These are phyloP conservation scores for Corynorhinus townsendii DNA, from an alignment of 2,113 vertebrate genomes.

Conservation along the genomic window DNA sequence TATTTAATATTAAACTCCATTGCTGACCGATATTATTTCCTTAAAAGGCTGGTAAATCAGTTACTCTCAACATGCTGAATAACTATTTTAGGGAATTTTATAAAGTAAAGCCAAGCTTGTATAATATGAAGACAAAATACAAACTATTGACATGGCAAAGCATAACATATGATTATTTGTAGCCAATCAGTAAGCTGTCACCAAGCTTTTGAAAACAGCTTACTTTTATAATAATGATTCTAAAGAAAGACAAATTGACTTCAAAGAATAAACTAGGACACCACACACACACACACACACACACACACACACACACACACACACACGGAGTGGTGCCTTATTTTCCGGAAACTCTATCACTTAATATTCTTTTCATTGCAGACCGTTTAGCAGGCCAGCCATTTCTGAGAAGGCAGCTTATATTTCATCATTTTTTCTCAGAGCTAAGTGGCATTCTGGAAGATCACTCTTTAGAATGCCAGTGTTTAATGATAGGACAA, in stretches of 20 bases:
- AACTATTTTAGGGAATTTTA: not conserved
- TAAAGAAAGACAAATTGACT: constrained; percentile 35
- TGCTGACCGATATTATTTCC: not conserved
- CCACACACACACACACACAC: not conserved
- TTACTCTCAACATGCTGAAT: not conserved
- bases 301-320: not conserved
- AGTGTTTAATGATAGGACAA: constrained; percentile 25
- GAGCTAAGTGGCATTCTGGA: constrained; percentile 50
- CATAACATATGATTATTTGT: not conserved
- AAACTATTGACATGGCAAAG: not conserved
- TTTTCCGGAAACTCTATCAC: constrained; percentile 45
- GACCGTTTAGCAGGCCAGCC: constrained; percentile 11
- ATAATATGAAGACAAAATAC: not conserved
- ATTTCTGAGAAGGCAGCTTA: constrained; percentile 64
- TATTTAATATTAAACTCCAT: not conserved
- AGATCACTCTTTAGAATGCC: constrained; percentile 41
- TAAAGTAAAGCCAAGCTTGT: not conserved
- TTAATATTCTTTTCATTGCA: constrained; percentile 42
- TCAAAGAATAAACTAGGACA: not conserved
- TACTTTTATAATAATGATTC: not conserved
- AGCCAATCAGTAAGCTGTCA: not conserved
- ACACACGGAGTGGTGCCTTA: not conserved
- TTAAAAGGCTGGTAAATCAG: not conserved
- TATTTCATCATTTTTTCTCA: constrained; percentile 45
- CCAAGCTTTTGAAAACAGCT: not conserved